Evolutionary conservation across 2,888 invertebrate species (phyloP).

Genomic region (Pachymerium ferrugineum): DNA sequence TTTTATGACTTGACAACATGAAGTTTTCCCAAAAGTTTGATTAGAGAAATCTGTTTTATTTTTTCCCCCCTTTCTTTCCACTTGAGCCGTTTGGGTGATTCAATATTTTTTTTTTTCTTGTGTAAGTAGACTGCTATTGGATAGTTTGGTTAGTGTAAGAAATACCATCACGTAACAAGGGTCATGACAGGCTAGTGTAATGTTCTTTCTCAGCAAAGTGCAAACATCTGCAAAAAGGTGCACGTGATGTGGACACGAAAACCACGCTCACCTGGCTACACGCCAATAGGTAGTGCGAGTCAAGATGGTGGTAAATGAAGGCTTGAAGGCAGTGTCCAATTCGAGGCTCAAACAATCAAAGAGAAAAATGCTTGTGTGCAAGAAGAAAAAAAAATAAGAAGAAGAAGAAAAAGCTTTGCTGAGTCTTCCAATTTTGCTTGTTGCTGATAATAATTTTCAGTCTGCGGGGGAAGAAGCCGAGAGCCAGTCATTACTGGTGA

Average conservation of each 20-base stretch:
- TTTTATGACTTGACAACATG: too few species aligned
- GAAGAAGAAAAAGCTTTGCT: conserved; percentile 11
- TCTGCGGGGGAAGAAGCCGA: neutral
- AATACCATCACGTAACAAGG: conserved; percentile 18
- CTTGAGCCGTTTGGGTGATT: too few species aligned
- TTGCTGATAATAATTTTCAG: conserved; percentile 15
- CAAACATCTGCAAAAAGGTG: conserved; percentile 27
- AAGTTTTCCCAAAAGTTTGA: too few species aligned
- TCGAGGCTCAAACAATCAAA: conserved; percentile 5
- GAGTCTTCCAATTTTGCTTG: conserved; percentile 22
- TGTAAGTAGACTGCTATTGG: neutral
- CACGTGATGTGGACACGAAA: conserved; percentile 11
- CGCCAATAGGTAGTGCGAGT: neutral
- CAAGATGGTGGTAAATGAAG: conserved; percentile 11
- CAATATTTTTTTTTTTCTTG: too few species aligned
- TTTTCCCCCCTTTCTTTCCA: neutral
- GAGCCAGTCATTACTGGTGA: neutral
- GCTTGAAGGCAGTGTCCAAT: conserved; percentile 1
- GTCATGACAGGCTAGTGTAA: neutral
- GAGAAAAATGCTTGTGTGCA: neutral
- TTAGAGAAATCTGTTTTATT: neutral
- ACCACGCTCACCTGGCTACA: neutral
- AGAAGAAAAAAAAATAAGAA: neutral
- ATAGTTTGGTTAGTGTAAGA: conserved; percentile 4
- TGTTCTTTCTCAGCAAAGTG: conserved; percentile 10